phyloP scores from a whole-genome alignment of 2,113 vertebrate genomes.

The Daboia siamensis region DNA sequence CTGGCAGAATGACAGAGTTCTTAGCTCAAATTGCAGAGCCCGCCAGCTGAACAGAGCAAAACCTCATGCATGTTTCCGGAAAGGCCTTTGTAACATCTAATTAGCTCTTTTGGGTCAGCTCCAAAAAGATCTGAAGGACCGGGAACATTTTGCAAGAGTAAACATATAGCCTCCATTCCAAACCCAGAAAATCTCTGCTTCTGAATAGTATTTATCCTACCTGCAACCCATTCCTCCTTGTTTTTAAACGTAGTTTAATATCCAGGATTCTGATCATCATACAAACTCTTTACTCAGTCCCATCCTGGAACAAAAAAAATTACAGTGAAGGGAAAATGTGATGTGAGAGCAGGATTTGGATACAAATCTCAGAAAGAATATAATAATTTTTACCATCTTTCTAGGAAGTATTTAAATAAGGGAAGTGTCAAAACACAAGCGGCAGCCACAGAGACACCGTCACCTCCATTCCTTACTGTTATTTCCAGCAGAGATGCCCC shows the following conservation, averaged over 20 bases:
- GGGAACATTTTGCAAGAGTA: neutral
- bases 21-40: conserved; percentile 6
- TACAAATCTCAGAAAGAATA: neutral
- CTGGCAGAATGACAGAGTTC: neutral
- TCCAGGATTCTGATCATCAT: neutral
- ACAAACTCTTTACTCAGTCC: neutral
- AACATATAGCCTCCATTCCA: neutral
- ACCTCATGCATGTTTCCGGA: neutral
- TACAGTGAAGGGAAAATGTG: neutral
- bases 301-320: neutral
- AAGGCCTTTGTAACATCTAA: conserved; percentile 25
- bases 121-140: neutral
- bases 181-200: conserved; percentile 7
- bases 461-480: neutral
- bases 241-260: neutral
- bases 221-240: neutral
- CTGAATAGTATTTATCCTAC: neutral
- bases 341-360: neutral
- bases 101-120: conserved; percentile 19
- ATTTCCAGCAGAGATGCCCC: neutral
- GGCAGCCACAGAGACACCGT: neutral
- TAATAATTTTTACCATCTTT: neutral
- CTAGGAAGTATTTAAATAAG: neutral
- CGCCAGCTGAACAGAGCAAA: neutral
- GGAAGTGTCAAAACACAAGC: neutral